Base-by-base conservation (phyloP, 23 tunicate species). In the Styela clava region DNA sequence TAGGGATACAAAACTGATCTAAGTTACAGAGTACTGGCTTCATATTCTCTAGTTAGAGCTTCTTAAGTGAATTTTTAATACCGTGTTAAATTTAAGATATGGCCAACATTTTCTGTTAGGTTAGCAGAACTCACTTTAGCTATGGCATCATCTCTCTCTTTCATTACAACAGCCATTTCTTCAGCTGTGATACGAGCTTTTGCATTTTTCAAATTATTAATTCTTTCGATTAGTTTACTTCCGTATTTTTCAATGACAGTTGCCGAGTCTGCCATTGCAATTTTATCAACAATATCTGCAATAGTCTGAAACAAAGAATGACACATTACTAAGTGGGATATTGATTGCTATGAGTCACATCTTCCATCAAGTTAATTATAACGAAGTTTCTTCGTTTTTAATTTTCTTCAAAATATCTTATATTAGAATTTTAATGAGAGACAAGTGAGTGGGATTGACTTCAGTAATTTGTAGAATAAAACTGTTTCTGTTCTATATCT, bases 91-190 rank as follows among this genome's bases (percentile, higher is more conserved):
- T n/a, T n/a, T n/a, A n/a, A n/a, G n/a, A n/a, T n/a, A n/a, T n/a
- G n/a, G n/a, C n/a, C n/a, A n/a, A n/a, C n/a, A n/a, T n/a, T n/a
- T n/a, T n/a, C n/a, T n/a, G n/a, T n/a, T n/a, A n/a, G n/a, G n/a
- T n/a, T n/a, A n/a, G n/a, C n/a, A n/a, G n/a, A n/a, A 24, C 31
- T 65, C 16, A 83, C 86, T 79, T 63, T 89, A 3, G 88, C 73
- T 20, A 79, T 30, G 64, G 95, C 95, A 64, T 25, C 56, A 52
- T 89, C 95, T 68, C 89, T 67, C 36, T 89, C 95, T 3, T 63
- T 28, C 16, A 89, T 89, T 5, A 89, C 76, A 18, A 69, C 72
- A 3, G 35, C 69, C 86, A 89, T 85, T 68, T 89, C 89, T 67
- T 89, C 89, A 1, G 34, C 31, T 21, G 83, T 73, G 22, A 85